Evolutionary conservation across 2,113 vertebrate genomes (phyloP), one percentile per base, ranked within the genome.

Genomic region (Phaetusa simplex): DNA sequence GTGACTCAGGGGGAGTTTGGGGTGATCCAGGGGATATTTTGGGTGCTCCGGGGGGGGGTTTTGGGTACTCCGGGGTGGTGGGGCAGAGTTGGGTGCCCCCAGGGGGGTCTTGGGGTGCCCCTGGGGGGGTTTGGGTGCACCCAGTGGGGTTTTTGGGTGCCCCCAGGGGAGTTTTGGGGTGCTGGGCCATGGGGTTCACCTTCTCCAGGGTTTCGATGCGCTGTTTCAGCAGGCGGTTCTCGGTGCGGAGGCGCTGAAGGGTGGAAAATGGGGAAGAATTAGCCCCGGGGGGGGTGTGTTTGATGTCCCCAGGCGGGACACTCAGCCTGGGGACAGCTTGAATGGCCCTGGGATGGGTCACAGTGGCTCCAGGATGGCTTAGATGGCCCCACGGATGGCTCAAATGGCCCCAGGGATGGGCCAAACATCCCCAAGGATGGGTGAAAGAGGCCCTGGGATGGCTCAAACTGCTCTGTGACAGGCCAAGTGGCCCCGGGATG

Each of bases 181-280:
- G 20, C 43, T 11, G 23, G 78, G 78, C 32, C 10, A 10, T 0
- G 4, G 62, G 50, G 18, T 97, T 98, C 92, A 99, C 99, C 99
- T 99, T 99, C 97, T 99, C 99, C 45, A 99, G 97, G 8, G 99
- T 99, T 91, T 99, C 99, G 6, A 99, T 99, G 86, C 99, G 98
- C 95, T 99, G 99, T 93, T 99, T 99, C 77, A 99, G 98, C 66
- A 99, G 98, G 32, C 99, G 95, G 97, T 99, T 99, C 96, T 99
- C 99, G 9, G 99, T 99, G 71, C 99, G 98, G 73, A 99, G 98
- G 79, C 99, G 98, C 99, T 99, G 87, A 24, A 45, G 49, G 24
- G 21, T 6, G 36, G n/a, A 50, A 92, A 78, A 34, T 3, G 13
- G 29, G 62, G 40, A 47, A 14, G 5, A 32, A 45, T 42, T 3